phyloP scores from a whole-genome alignment of 2,113 vertebrate species.

The Numida meleagris region DNA sequence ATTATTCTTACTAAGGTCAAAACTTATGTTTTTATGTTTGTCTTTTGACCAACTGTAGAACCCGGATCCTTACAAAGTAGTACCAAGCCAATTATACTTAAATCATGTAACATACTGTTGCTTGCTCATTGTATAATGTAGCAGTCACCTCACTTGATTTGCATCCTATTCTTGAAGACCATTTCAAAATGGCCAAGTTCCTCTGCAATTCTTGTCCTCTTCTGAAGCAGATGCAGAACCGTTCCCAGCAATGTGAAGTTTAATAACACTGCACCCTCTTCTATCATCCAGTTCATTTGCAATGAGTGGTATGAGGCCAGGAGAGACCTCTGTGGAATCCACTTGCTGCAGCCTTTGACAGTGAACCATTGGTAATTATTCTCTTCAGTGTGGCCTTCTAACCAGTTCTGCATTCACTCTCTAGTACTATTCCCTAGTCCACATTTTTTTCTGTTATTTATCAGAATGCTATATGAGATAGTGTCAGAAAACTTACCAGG shows the following conservation, averaged over 20 bases:
- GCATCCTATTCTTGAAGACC: not conserved
- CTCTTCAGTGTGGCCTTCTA: not conserved
- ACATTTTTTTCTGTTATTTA: slow-evolving; percentile 4
- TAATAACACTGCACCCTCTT: not conserved
- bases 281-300: not conserved
- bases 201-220: not conserved
- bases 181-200: not conserved
- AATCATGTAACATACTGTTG: not conserved
- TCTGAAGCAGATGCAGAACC: not conserved
- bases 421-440: not conserved
- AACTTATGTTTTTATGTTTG: not conserved
- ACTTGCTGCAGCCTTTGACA: not conserved
- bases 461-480: not conserved
- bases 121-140: not conserved
- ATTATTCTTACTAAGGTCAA: not conserved
- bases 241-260: not conserved
- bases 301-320: not conserved
- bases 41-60: not conserved
- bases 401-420: not conserved
- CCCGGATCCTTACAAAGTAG: not conserved
- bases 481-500: slow-evolving; percentile 1
- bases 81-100: not conserved
- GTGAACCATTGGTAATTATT: not conserved
- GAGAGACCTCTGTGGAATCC: not conserved
- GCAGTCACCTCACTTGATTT: not conserved